Percentiles rank a stretch among this genome's conserved stretches.
Evolutionary conservation across 2,113 vertebrate species (phyloP).

Genomic region (Arvicanthis niloticus): DNA sequence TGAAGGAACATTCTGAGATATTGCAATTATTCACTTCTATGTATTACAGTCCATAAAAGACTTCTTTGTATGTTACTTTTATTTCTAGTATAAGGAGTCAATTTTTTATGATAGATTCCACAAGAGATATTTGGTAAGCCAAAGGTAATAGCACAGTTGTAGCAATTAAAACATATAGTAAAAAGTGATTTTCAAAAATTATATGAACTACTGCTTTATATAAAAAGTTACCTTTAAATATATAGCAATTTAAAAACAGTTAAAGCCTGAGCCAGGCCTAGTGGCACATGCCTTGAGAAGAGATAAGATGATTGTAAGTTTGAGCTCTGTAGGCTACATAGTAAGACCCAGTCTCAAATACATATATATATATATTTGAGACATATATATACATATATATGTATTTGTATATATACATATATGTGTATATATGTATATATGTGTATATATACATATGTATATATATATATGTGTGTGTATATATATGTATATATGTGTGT

Average conservation of each 20-base stretch:
- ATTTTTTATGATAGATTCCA: neutral
- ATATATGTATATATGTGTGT: too few relatives aligned
- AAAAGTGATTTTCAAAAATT: conserved; percentile 41
- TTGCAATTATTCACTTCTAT: neutral
- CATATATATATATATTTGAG: too few relatives aligned
- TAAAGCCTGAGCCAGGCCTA: neutral
- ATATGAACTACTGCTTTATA: neutral
- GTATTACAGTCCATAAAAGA: neutral
- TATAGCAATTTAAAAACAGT: conserved; percentile 18
- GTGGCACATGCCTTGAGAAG: neutral
- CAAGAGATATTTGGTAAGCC: neutral
- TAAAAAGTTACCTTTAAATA: conserved; percentile 26
- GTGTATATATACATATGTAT: too few relatives aligned
- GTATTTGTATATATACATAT: too few relatives aligned
- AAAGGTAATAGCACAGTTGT: neutral
- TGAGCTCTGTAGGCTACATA: neutral
- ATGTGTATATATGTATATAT: too few relatives aligned
- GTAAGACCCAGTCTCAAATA: neutral
- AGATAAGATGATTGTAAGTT: neutral
- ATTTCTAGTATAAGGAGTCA: neutral
- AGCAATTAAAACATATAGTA: neutral
- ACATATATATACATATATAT: neutral
- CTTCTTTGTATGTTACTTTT: conserved; percentile 1
- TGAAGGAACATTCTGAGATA: neutral
- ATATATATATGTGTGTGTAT: too few relatives aligned